These are phyloP conservation scores for Mesocentrotus franciscanus DNA, from an alignment of 53 echinoderm and acorn worm species.

Conservation along the genomic window DNA sequence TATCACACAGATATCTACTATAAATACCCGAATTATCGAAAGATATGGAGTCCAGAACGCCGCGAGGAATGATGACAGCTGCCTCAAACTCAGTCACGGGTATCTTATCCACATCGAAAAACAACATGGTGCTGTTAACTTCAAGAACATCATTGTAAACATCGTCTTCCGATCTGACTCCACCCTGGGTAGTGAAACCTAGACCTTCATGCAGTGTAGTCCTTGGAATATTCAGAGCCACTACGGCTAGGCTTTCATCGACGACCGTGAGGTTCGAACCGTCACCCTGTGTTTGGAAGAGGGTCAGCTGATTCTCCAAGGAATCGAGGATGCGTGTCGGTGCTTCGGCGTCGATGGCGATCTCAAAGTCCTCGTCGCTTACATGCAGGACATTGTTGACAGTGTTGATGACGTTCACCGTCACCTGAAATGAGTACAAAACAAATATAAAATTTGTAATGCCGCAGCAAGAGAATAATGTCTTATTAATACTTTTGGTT, in stretches of 20 bases:
- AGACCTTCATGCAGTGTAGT: neutral
- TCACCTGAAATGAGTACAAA: slow-evolving; percentile 70
- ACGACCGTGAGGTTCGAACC: slow-evolving; percentile 74
- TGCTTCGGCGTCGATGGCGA: slow-evolving; percentile 63
- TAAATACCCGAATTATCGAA: slow-evolving; percentile 1
- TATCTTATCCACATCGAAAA: slow-evolving; percentile 46
- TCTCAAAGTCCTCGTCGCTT: slow-evolving; percentile 61
- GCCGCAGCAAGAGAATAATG: neutral
- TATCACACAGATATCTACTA: neutral
- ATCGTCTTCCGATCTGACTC: neutral
- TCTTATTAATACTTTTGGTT: neutral
- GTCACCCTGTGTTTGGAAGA: slow-evolving; percentile 68
- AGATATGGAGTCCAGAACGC: neutral
- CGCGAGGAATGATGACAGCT: slow-evolving; percentile 46
- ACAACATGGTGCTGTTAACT: slow-evolving; percentile 57
- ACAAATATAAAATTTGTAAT: neutral
- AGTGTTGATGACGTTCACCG: slow-evolving; percentile 68
- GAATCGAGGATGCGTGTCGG: slow-evolving; percentile 76
- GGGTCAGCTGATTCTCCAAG: slow-evolving; percentile 80
- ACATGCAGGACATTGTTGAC: slow-evolving; percentile 82
- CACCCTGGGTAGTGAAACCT: slow-evolving; percentile 63
- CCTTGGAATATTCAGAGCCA: slow-evolving; percentile 52
- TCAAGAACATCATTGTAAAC: neutral
- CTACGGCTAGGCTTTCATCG: slow-evolving; percentile 65
- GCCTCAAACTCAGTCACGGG: slow-evolving; percentile 65